Conservation (phyloP, 2,113 vertebrate species). For the Scortum barcoo region DNA sequence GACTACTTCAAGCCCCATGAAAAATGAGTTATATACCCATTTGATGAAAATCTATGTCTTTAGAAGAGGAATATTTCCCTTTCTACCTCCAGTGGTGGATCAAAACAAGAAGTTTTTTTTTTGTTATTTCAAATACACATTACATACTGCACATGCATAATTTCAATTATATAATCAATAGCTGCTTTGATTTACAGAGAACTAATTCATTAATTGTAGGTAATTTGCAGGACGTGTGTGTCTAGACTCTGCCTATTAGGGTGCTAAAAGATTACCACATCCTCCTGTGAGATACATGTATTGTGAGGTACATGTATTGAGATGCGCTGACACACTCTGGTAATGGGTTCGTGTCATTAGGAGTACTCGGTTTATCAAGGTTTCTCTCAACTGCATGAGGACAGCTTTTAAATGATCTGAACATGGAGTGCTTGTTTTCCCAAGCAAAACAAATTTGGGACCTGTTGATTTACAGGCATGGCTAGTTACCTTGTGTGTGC, state of each 20-base stretch:
- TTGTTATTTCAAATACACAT: not conserved
- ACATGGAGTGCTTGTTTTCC: slow-evolving; percentile 49
- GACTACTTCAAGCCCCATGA: not conserved
- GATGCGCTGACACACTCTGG: slow-evolving; percentile 71
- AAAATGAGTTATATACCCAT: not conserved
- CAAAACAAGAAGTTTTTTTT: not conserved
- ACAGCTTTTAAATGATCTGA: slow-evolving; percentile 47
- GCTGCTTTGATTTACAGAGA: slow-evolving; percentile 14
- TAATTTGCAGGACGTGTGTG: slow-evolving; percentile 33
- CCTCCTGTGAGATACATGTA: slow-evolving; percentile 25
- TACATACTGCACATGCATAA: not conserved
- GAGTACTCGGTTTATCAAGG: slow-evolving; percentile 50
- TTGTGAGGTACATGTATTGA: slow-evolving; percentile 61
- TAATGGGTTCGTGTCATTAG: slow-evolving; percentile 68
- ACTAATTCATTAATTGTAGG: slow-evolving; percentile 11
- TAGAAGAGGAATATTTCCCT: too few species aligned
- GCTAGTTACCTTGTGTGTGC: slow-evolving; percentile 13
- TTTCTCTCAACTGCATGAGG: slow-evolving; percentile 16
- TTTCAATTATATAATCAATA: slow-evolving; percentile 9
- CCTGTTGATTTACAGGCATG: slow-evolving; percentile 51
- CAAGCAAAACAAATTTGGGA: slow-evolving; percentile 56
- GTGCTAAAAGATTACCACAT: slow-evolving; percentile 39
- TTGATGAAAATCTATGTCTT: not conserved
- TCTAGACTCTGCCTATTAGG: slow-evolving; percentile 35
- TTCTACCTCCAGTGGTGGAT: not conserved